These are phyloP conservation scores for Tinamus major DNA, from an alignment of 2,797 vertebrate genomes.

Conservation along the genomic window DNA sequence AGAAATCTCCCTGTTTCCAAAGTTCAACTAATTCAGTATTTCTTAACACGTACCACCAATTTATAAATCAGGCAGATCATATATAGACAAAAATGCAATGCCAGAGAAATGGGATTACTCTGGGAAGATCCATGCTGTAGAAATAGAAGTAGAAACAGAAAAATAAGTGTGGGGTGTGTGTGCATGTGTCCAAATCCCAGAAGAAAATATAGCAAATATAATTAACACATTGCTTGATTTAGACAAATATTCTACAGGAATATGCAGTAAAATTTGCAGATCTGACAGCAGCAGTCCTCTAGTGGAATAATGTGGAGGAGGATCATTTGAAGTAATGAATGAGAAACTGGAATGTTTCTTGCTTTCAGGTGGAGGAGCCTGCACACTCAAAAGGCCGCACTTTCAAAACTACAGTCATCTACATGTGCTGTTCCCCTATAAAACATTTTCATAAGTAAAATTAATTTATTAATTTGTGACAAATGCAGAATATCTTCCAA, in stretches of 20 bases:
- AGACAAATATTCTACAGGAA: constrained; percentile 37
- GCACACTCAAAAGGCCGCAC: neutral
- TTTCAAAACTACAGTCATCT: neutral
- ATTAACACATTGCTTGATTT: constrained; percentile 9
- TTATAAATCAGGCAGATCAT: neutral
- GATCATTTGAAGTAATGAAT: constrained; percentile 12
- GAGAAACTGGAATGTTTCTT: neutral
- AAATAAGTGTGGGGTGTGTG: neutral
- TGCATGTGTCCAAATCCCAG: neutral
- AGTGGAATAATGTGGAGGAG: neutral
- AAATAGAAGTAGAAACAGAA: neutral
- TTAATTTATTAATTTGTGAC: constrained; percentile 8
- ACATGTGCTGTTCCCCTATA: neutral
- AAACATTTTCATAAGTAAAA: constrained; percentile 38
- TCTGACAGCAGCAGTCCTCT: constrained; percentile 14
- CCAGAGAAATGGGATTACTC: neutral
- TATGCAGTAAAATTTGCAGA: constrained; percentile 57
- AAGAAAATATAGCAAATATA: neutral
- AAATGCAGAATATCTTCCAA: constrained; percentile 41
- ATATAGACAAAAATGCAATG: neutral
- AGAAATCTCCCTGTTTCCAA: neutral
- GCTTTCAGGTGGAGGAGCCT: constrained; percentile 10
- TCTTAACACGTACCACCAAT: neutral
- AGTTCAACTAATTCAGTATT: neutral
- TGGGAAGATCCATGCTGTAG: neutral